A percentile compares a stretch with the other conserved stretches of the same genome.
Evolutionary conservation across 2,888 invertebrate genomes (phyloP).

Genomic region (Tetheella fluctuosa): DNA sequence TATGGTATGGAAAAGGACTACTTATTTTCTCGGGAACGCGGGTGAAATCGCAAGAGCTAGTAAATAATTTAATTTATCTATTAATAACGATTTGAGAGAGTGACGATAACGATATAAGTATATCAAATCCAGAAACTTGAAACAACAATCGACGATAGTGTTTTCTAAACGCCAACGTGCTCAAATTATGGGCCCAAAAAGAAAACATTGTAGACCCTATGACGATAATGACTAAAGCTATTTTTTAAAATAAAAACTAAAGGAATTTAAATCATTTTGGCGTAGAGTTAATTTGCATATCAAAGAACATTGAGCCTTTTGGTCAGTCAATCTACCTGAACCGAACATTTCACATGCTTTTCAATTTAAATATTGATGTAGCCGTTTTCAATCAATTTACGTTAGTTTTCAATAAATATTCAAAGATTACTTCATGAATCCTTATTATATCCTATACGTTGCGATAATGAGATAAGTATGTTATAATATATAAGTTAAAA

Average conservation of each 20-base stretch:
- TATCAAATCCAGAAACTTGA: background rate
- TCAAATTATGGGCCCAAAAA: background rate
- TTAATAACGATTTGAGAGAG: no score
- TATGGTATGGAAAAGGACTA: no score
- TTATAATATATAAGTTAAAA: no score
- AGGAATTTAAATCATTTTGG: background rate
- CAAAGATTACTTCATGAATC: no score
- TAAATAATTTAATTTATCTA: no score
- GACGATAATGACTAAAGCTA: background rate
- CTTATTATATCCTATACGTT: no score
- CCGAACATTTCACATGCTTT: background rate
- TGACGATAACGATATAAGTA: background rate
- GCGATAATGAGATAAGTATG: no score
- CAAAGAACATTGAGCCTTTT: conserved; percentile 25
- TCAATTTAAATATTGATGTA: background rate
- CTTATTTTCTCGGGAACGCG: no score
- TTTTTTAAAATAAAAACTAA: background rate
- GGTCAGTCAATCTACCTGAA: conserved; percentile 22
- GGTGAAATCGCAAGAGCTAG: no score
- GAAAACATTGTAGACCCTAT: background rate
- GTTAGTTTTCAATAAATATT: no score
- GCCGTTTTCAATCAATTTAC: background rate
- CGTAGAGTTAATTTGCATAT: conserved; percentile 30
- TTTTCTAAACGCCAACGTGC: background rate
- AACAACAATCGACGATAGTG: background rate